These are phyloP conservation scores for Timandra comae DNA, from an alignment of 2,888 invertebrate genomes.

Conservation along the genomic window DNA sequence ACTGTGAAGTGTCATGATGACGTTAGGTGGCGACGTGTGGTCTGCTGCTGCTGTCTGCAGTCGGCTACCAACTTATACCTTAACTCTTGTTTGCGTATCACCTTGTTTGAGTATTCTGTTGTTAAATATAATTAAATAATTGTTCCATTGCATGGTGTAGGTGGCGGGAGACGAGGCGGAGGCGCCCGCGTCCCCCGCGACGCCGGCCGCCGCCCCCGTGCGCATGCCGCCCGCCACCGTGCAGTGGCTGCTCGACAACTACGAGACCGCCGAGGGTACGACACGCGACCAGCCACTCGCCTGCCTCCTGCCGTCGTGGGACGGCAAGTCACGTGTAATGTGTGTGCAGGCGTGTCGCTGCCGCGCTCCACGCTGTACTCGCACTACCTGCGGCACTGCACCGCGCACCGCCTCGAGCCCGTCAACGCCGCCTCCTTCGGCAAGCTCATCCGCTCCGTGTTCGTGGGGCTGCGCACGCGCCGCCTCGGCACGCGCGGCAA, in stretches of 20 bases:
- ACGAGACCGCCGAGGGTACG: constrained; percentile 97
- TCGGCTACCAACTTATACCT: too few species aligned
- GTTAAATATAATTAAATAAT: too few species aligned
- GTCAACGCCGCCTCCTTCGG: constrained; percentile 99
- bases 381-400: constrained; percentile 97
- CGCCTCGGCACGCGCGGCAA: constrained; percentile 97
- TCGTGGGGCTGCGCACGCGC: constrained; percentile 95
- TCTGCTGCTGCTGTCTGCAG: too few species aligned
- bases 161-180: constrained; percentile 76
- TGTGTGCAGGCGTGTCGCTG: constrained; percentile 90
- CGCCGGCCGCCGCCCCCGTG: constrained; percentile 55
- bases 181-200: constrained; percentile 65
- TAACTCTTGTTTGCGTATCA: too few species aligned
- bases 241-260: constrained; percentile 98
- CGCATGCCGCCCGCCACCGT: constrained; percentile 86
- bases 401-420: constrained; percentile 94
- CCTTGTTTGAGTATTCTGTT: too few species aligned
- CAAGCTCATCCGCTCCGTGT: constrained; percentile 98
- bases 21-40: too few species aligned
- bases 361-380: constrained; percentile 97
- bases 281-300: constrained; percentile 25
- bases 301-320: too few species aligned
- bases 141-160: constrained; percentile 44
- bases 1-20: too few species aligned
- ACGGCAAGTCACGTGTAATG: too few species aligned